Percentiles rank a stretch among this genome's conserved stretches.
Evolutionary conservation across 2,797 vertebrate genomes (phyloP).

Genomic region (Anguilla anguilla): DNA sequence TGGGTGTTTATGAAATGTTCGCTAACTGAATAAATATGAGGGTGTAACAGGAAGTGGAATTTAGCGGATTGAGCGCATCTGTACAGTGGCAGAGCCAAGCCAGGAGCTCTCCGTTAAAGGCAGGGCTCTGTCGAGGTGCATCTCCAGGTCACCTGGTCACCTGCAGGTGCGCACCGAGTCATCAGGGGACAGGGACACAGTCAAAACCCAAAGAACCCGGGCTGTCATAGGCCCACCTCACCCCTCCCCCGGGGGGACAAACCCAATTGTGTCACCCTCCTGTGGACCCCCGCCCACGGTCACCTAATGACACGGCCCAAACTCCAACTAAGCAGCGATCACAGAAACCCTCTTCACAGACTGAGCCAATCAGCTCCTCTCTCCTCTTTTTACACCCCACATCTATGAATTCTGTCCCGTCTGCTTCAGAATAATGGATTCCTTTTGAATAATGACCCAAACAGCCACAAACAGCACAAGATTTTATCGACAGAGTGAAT

Average conservation of each 20-base stretch:
- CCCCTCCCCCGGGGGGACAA: background rate
- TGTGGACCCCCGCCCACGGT: too few species aligned
- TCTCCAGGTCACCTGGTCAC: too few species aligned
- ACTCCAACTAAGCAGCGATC: too few species aligned
- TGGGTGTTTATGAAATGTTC: too few species aligned
- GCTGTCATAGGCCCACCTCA: background rate
- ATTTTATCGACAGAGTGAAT: conserved; percentile 26
- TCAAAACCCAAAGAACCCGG: background rate
- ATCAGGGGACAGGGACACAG: background rate
- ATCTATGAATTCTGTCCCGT: background rate
- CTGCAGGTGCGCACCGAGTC: too few species aligned
- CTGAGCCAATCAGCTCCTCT: background rate
- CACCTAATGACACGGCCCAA: too few species aligned
- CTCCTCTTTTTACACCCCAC: background rate
- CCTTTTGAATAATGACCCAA: background rate
- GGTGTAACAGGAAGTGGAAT: too few species aligned
- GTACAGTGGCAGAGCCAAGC: background rate
- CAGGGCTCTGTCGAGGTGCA: too few species aligned
- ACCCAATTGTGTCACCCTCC: too few species aligned
- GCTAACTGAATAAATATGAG: too few species aligned
- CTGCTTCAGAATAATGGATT: background rate
- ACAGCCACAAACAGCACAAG: background rate
- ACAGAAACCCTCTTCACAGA: background rate
- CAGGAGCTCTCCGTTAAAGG: background rate
- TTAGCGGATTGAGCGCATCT: too few species aligned